Conservation (phyloP, 2,888 invertebrate species). For the Leptinotarsa tumamoca region DNA sequence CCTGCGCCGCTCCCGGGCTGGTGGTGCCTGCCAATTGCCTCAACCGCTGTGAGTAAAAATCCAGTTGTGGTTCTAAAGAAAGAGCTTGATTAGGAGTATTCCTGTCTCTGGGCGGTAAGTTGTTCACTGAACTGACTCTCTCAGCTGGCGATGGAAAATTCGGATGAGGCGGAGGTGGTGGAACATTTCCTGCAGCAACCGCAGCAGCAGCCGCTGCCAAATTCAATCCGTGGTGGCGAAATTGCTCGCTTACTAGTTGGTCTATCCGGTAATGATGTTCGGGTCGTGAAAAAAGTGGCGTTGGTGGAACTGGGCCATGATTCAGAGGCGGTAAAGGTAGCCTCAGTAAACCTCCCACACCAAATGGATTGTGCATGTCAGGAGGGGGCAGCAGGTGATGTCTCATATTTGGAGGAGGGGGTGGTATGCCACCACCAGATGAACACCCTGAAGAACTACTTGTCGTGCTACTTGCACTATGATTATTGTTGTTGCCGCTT, state of each 20-base stretch:
- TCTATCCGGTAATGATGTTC: conserved; percentile 87
- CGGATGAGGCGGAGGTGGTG: conserved; percentile 67
- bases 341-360: conserved; percentile 77
- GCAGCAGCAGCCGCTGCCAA: conserved; percentile 82
- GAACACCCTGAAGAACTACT: conserved; percentile 70
- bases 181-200: conserved; percentile 74
- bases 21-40: conserved; percentile 97
- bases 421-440: conserved; percentile 70
- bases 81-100: conserved; percentile 73
- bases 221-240: conserved; percentile 83
- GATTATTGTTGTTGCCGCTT: conserved; percentile 71
- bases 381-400: conserved; percentile 80
- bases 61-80: conserved; percentile 89
- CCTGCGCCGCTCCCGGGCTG: conserved; percentile 91
- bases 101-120: conserved; percentile 68
- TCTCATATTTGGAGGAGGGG: conserved; percentile 74
- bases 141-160: conserved; percentile 73
- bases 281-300: conserved; percentile 82
- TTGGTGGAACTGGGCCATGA: conserved; percentile 78
- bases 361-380: conserved; percentile 82
- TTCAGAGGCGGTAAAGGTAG: conserved; percentile 81
- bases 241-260: conserved; percentile 85
- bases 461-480: conserved; percentile 66
- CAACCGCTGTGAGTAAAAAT: conserved; percentile 99
- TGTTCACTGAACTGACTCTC: conserved; percentile 70